Base-by-base conservation (phyloP, 23 tunicate genomes). In the Trididemnum clinides region DNA sequence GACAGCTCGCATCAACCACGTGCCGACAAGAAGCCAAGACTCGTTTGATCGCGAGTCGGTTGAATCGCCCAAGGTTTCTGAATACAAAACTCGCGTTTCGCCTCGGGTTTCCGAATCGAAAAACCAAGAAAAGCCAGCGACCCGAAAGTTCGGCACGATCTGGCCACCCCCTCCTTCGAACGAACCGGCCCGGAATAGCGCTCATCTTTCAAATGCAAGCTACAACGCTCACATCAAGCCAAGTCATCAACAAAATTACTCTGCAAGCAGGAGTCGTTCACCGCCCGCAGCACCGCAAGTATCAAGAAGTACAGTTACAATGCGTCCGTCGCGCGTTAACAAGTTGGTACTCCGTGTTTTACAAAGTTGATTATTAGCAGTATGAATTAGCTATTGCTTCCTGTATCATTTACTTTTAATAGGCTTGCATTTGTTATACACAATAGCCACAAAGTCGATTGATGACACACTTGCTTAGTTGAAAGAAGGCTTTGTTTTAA, bases 1-100 rank as follows among this genome's bases (percentile, higher is more conserved):
- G 4, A 90, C 95, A 18, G 86, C 95, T 0, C 64, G 66, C 20
- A 90, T 90, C 20, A 71, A 80, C 72, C 78, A 78, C 28, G 78
- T 64, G 30, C 85, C 90, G 1, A 64, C 85, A 0, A 69, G 50
- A 34, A 78, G 78, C 33, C 36, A 64, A 12, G 84, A 79, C 26
- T 65, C 84, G 6, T 19, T 44, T 3, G 83, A 28, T 26, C 28
- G 21, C 15, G 34, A 31, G 4, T 34, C 10, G 32, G 34, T 22
- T 0, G 71, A 82, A 31, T 69, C 75, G n/a, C 35, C 36, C 36
- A 35, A 30, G 12, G 36, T 33, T n/a, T 3, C 25, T 10, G 66
- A 59, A 59, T 19, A 25, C 5, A 59, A 59, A 59, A 15, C 10
- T 49, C n/a, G n/a, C n/a, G n/a, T n/a, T n/a, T n/a, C n/a, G n/a